These are phyloP conservation scores for Caenorhabditis sp. DNA, from an alignment of 2,888 invertebrate genomes.

Conservation along the genomic window DNA sequence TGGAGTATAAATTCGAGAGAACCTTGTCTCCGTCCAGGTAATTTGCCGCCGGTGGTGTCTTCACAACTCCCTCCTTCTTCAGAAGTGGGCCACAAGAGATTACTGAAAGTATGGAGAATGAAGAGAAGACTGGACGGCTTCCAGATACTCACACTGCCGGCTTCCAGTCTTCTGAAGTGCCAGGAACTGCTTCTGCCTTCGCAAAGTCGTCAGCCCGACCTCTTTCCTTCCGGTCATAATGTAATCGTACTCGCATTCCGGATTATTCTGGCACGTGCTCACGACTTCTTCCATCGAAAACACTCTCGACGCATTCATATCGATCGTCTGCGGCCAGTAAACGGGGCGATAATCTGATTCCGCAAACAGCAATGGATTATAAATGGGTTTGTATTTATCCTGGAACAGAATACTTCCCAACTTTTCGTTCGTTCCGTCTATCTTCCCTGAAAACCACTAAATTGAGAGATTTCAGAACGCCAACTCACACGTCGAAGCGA, in stretches of 20 bases:
- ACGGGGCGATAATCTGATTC: slow-evolving; percentile 64
- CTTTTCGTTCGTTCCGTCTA: slow-evolving; percentile 66
- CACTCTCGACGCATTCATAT: slow-evolving; percentile 68
- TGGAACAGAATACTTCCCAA: slow-evolving; percentile 70
- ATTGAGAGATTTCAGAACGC: no score
- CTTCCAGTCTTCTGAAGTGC: slow-evolving; percentile 60
- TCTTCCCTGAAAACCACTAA: no score
- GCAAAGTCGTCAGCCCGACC: slow-evolving; percentile 60
- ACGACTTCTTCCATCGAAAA: slow-evolving; percentile 70
- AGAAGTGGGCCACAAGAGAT: slow-evolving; percentile 71
- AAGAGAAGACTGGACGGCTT: background rate
- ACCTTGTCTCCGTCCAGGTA: slow-evolving; percentile 72
- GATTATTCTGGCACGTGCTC: slow-evolving; percentile 63
- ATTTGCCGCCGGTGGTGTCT: slow-evolving; percentile 69
- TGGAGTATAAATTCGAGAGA: no score
- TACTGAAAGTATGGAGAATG: slow-evolving; percentile 56
- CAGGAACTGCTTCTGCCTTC: slow-evolving; percentile 61
- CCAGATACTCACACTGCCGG: slow-evolving; percentile 54
- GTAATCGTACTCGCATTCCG: slow-evolving; percentile 71
- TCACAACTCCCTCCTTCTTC: slow-evolving; percentile 71
- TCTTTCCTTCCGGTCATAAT: slow-evolving; percentile 69
- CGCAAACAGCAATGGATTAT: slow-evolving; percentile 74
- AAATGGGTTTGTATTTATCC: slow-evolving; percentile 73
- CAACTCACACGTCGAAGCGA: slow-evolving; percentile 68
- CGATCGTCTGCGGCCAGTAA: slow-evolving; percentile 66